Evolutionary conservation across 30 jellyfish, hydroid and myxozoan genomes (phyloP), one percentile per base, ranked within the genome.

Genomic region (Cassiopea andromeda): DNA sequence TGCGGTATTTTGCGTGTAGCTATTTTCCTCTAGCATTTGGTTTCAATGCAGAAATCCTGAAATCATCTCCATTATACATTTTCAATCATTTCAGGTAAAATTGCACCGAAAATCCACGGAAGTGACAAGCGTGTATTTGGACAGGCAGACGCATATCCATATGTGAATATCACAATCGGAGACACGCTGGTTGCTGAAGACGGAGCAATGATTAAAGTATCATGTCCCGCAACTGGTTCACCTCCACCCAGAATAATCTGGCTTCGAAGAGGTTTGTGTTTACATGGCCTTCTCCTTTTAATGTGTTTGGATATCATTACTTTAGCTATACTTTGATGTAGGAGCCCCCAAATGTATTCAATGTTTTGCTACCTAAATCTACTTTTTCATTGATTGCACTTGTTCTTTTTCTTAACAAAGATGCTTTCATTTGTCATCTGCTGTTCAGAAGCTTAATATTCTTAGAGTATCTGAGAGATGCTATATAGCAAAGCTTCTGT

Each of bases 201-300:
- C 10, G 98, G 98, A 1, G 89, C 96, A 7, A 78, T 43, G 71
- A 82, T 94, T 9, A 83, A 81, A 74, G 78, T 94, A 6, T 82
- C 78, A 1, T 94, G 98, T 87, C 97, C 95, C 69, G 75, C 88
- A 7, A 60, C 54, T 45, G 98, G 98, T n/a, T 81, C 80, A 3
- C 98, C 98, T 15, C 27, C 66, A 58, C 97, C 96, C n/a, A 91
- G 70, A 89, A 75, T 89, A 67, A 18, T 72, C 0, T 94, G 98
- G 98, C 88, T 59, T 46, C 82, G 98, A 70, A 90, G 94, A 82
- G 98, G 98, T 90, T 27, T 27, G 38, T 27, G 38, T 27, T 27
- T 27, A 27, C 38, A 27, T 27, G 38, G 38, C 38, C 38, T 27
- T 27, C 38, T 27, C 38, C 38, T 27, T 27, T 27, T 27, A 27